Evolutionary conservation across 1,140 invertebrate species (phyloP).

Genomic region (Bombus breviceps): DNA sequence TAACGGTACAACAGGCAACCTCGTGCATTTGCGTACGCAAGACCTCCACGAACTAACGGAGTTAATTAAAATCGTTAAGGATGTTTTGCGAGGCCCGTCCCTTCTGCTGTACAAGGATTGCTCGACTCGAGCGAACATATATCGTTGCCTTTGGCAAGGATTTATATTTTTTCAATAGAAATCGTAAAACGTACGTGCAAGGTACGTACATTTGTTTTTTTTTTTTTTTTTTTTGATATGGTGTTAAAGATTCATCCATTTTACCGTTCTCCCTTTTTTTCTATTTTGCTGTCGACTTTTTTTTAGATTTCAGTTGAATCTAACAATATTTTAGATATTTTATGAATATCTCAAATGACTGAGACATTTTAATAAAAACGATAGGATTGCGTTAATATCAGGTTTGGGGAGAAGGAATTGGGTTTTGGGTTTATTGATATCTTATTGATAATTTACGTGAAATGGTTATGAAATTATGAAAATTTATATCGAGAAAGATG

Average conservation of each 20-base stretch:
- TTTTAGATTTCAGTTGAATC: no score
- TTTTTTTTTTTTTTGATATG: background rate
- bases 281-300: no score
- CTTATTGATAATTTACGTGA: no score
- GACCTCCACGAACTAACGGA: slow-evolving; percentile 62
- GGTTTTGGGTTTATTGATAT: no score
- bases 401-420: fast-evolving
- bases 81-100: slow-evolving; percentile 61
- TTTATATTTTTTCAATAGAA: slow-evolving; percentile 11
- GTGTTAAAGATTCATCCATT: no score
- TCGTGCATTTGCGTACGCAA: slow-evolving; percentile 65
- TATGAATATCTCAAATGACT: no score
- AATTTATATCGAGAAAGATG: no score
- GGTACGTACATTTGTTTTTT: background rate
- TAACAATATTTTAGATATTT: no score
- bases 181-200: background rate
- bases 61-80: slow-evolving; percentile 72
- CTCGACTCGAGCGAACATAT: background rate
- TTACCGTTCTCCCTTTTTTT: no score
- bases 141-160: slow-evolving; percentile 27
- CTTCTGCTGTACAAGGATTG: slow-evolving; percentile 53
- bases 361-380: no score
- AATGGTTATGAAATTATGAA: no score
- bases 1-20: slow-evolving; percentile 63
- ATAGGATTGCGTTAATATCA: no score